Evolutionary conservation across 1,140 invertebrate species (phyloP), one percentile per base, ranked within the genome.

Genomic region (Saccostrea cuccullata): DNA sequence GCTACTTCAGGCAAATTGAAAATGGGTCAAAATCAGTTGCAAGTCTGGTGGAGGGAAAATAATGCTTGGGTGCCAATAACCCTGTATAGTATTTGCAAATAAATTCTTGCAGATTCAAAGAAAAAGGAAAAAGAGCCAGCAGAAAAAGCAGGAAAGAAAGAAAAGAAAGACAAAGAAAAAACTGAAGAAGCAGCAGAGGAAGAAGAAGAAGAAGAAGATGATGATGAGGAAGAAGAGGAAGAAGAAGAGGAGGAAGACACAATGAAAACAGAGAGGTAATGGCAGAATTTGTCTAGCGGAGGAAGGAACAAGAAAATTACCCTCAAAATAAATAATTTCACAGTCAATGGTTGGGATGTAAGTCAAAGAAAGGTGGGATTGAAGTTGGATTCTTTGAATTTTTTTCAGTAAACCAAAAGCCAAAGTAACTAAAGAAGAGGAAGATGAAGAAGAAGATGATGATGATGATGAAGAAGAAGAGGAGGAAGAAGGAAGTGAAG

Each of bases 391-490:
- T 64, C n/a, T n/a, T 8, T 64, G 55, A 56, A 60, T 55, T 58
- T 56, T 20, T 40, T 47, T 1, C n/a, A 58, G 55, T 77, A 77
- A 77, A 77, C 70, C 70, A 3, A 77, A 77, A 30, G 26, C 70
- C 17, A 90, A 90, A 23, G 86, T 87, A 20, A 89, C 85, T 6
- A 87, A 89, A n/a, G 84, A 85, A 82, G 87, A 87, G 0, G 90
- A 90, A 5, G 91, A 90, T 0, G 89, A 90, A 12, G 91, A 89
- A 6, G 88, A 90, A 15, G 88, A 88, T 20, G 89, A 86, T 0
- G 90, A 90, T 12, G 90, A 90, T 0, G 89, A 90, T 8, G 91
- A 90, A 1, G 87, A 84, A 13, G 88, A 90, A 15, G 90, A 90
- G 2, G 89, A 90, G 12, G 91, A 90, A 1, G 87, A 84, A 13